Conservation (phyloP, 2,888 invertebrate genomes). For the Gasteruption jaculator region DNA sequence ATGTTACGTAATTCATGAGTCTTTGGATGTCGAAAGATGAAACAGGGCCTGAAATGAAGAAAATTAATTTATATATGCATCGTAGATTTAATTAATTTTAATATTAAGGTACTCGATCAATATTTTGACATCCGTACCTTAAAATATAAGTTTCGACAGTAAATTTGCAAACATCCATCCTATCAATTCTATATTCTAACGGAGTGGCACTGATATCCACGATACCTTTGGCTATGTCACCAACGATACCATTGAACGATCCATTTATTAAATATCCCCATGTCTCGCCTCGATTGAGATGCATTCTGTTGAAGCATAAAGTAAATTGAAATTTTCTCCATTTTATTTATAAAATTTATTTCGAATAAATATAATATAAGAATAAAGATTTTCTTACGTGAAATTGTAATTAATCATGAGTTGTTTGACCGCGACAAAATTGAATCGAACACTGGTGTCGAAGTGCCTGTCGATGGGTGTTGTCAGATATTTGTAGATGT, state of each 20-base stretch:
- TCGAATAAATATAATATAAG: slow-evolving; percentile 2
- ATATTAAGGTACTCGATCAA: neutral
- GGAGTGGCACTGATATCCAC: slow-evolving; percentile 68
- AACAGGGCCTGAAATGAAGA: slow-evolving; percentile 54
- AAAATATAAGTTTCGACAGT: slow-evolving; percentile 61
- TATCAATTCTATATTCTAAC: slow-evolving; percentile 61
- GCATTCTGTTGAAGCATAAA: too few relatives aligned
- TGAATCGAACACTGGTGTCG: slow-evolving; percentile 64
- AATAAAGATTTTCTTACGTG: slow-evolving; percentile 52
- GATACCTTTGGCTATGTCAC: slow-evolving; percentile 36
- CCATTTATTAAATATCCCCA: slow-evolving; percentile 41
- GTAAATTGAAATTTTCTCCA: too few relatives aligned
- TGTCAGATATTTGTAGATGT: slow-evolving; percentile 51
- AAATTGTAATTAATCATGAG: slow-evolving; percentile 65
- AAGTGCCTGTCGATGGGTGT: slow-evolving; percentile 54
- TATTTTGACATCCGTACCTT: slow-evolving; percentile 55
- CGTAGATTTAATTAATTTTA: neutral
- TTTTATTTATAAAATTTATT: too few relatives aligned
- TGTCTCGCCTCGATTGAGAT: slow-evolving; percentile 28
- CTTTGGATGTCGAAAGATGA: slow-evolving; percentile 68
- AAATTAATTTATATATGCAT: slow-evolving; percentile 2
- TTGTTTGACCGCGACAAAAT: slow-evolving; percentile 59
- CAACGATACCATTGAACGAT: slow-evolving; percentile 36
- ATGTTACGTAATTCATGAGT: slow-evolving; percentile 59
- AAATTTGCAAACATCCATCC: slow-evolving; percentile 57